These are phyloP conservation scores for Anableps anableps DNA, from an alignment of 2,797 vertebrate genomes.

Conservation along the genomic window DNA sequence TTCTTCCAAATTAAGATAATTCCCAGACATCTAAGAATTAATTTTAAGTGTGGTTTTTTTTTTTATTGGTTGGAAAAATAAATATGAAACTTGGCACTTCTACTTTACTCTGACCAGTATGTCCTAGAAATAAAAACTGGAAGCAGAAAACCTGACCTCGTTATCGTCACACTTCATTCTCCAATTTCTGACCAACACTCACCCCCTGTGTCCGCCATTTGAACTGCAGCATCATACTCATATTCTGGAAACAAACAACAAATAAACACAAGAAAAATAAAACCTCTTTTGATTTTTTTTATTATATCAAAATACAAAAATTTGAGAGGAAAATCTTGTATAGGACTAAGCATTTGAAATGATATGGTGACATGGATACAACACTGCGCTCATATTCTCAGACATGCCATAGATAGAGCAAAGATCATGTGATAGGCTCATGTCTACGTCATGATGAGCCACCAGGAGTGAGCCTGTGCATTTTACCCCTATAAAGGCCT, in stretches of 20 bases:
- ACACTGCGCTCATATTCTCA: slow-evolving; percentile 80
- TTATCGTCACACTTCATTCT: slow-evolving; percentile 21
- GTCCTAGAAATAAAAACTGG: slow-evolving; percentile 30
- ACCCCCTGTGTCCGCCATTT: slow-evolving; percentile 72
- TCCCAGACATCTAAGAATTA: neutral
- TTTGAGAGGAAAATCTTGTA: slow-evolving; percentile 84
- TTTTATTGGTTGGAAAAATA: neutral
- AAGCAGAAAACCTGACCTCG: slow-evolving; percentile 38
- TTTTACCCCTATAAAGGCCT: slow-evolving; percentile 68
- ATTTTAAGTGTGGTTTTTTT: neutral
- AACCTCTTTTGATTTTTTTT: slow-evolving; percentile 82
- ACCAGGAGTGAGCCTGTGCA: slow-evolving; percentile 66
- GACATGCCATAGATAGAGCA: slow-evolving; percentile 75
- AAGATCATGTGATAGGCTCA: slow-evolving; percentile 73
- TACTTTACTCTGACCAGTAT: slow-evolving; percentile 6
- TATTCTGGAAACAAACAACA: slow-evolving; percentile 17
- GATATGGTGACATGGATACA: slow-evolving; percentile 82
- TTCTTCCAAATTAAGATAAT: neutral
- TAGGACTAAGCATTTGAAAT: slow-evolving; percentile 86
- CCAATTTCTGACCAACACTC: slow-evolving; percentile 62
- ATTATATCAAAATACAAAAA: slow-evolving; percentile 92
- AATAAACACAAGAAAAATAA: slow-evolving; percentile 24
- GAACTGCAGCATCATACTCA: slow-evolving; percentile 59
- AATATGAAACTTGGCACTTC: neutral
- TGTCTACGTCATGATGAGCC: slow-evolving; percentile 71